phyloP scores from a whole-genome alignment of 2,888 invertebrate species.

The Odontocolon sp. region DNA sequence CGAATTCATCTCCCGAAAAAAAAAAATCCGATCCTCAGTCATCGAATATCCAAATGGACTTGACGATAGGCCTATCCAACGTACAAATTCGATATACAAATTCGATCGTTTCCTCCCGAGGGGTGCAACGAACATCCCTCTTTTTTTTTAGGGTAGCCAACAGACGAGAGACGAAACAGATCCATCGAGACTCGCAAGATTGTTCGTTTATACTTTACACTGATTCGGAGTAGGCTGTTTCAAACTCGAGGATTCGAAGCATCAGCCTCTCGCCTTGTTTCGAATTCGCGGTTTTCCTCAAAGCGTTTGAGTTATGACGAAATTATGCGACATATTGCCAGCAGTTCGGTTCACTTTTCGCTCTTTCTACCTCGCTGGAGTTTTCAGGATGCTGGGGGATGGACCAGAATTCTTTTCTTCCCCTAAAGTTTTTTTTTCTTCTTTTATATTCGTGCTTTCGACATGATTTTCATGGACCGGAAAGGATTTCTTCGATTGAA shows the following conservation, averaged over 20 bases:
- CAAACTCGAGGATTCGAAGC: slow-evolving; percentile 3
- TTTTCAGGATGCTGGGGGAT: too few relatives aligned
- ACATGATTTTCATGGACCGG: slow-evolving; percentile 5
- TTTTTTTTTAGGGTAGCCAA: background rate
- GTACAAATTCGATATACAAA: slow-evolving; percentile 54
- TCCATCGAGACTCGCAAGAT: slow-evolving; percentile 6
- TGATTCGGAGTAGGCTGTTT: slow-evolving; percentile 35
- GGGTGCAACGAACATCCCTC: background rate
- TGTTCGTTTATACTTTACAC: slow-evolving; percentile 54
- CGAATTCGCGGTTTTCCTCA: slow-evolving; percentile 22
- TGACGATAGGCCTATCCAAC: slow-evolving; percentile 14
- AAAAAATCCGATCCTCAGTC: slow-evolving; percentile 2
- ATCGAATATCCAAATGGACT: slow-evolving; percentile 11
- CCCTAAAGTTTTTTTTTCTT: background rate
- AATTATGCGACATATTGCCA: slow-evolving; percentile 76
- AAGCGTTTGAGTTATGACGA: slow-evolving; percentile 68
- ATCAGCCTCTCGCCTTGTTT: slow-evolving; percentile 20
- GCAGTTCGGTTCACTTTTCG: slow-evolving; percentile 37
- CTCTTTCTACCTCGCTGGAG: background rate
- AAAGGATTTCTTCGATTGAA: slow-evolving; percentile 41
- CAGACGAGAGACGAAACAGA: slow-evolving; percentile 1
- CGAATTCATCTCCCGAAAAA: slow-evolving; percentile 21
- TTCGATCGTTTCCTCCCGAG: slow-evolving; percentile 27
- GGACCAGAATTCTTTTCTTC: background rate
- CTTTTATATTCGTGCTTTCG: background rate